phyloP scores from a whole-genome alignment of 2,797 vertebrate species.

The Coregonus sp. region DNA sequence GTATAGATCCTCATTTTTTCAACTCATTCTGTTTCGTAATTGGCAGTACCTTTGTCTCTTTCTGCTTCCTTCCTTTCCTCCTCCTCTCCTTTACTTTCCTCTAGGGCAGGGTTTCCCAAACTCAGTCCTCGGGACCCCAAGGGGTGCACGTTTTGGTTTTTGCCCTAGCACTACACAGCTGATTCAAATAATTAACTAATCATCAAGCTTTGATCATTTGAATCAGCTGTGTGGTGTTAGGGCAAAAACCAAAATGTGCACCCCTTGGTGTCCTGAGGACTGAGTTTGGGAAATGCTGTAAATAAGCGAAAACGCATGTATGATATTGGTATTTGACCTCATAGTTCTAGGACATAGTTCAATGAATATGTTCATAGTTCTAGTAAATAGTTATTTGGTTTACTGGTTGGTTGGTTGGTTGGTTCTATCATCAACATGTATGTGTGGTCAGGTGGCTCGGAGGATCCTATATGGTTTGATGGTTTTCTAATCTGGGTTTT shows the following conservation, averaged over 20 bases:
- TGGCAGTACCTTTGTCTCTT: neutral
- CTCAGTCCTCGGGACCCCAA: no score
- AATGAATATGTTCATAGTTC: neutral
- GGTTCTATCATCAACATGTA: neutral
- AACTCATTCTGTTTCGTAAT: no score
- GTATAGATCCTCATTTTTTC: neutral
- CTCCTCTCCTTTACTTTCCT: neutral
- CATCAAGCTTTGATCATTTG: no score
- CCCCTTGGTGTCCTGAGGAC: no score
- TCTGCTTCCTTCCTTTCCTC: neutral
- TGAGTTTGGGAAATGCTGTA: neutral
- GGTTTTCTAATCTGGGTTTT: neutral
- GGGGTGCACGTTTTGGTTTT: no score
- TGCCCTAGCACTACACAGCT: no score
- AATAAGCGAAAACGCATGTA: neutral
- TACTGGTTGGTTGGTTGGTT: neutral
- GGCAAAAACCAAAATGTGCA: no score
- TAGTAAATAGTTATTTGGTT: neutral
- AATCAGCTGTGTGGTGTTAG: no score
- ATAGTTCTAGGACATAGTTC: neutral
- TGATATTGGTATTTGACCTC: conserved; percentile 1
- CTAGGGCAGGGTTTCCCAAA: no score
- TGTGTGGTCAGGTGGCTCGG: neutral
- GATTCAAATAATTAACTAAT: no score
- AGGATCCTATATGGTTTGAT: conserved; percentile 4